A percentile compares a stretch with the other conserved stretches of the same genome.
Conservation (phyloP, 2,888 invertebrate species). For the Exephanes ischioxanthus region DNA sequence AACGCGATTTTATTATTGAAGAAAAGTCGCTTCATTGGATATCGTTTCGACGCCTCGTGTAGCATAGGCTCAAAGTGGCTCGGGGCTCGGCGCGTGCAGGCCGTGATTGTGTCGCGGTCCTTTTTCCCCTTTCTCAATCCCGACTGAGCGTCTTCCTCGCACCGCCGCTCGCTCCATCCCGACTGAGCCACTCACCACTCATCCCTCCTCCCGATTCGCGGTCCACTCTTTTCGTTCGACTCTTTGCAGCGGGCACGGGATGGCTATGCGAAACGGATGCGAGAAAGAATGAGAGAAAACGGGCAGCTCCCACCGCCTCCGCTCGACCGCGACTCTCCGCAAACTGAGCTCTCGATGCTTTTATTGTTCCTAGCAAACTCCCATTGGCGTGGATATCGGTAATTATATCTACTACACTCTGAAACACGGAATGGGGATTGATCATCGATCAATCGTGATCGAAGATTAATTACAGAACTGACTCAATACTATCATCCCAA, state of each 20-base stretch:
- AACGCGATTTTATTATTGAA: slow-evolving; percentile 1
- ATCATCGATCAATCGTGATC: neutral
- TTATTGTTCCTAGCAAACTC: slow-evolving; percentile 80
- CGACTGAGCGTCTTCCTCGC: slow-evolving; percentile 48
- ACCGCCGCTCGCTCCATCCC: slow-evolving; percentile 44
- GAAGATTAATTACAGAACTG: neutral
- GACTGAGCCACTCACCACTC: slow-evolving; percentile 57
- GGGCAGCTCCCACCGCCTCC: slow-evolving; percentile 82
- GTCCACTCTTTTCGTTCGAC: slow-evolving; percentile 73
- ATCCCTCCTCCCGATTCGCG: slow-evolving; percentile 47
- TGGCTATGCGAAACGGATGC: slow-evolving; percentile 2
- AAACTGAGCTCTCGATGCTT: slow-evolving; percentile 76
- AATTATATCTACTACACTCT: slow-evolving; percentile 36
- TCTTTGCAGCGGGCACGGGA: slow-evolving; percentile 71
- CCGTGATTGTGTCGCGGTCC: slow-evolving; percentile 83
- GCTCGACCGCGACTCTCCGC: slow-evolving; percentile 76
- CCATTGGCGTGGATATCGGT: slow-evolving; percentile 78
- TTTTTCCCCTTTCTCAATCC: slow-evolving; percentile 43
- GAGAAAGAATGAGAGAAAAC: slow-evolving; percentile 42
- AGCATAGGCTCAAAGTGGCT: slow-evolving; percentile 81
- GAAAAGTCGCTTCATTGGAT: neutral
- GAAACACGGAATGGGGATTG: neutral
- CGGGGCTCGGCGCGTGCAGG: slow-evolving; percentile 84
- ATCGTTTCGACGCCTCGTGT: slow-evolving; percentile 76
- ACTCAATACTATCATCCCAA: slow-evolving; percentile 4